Conservation (phyloP, 2,888 invertebrate genomes). For the Campopleginae sp. region DNA sequence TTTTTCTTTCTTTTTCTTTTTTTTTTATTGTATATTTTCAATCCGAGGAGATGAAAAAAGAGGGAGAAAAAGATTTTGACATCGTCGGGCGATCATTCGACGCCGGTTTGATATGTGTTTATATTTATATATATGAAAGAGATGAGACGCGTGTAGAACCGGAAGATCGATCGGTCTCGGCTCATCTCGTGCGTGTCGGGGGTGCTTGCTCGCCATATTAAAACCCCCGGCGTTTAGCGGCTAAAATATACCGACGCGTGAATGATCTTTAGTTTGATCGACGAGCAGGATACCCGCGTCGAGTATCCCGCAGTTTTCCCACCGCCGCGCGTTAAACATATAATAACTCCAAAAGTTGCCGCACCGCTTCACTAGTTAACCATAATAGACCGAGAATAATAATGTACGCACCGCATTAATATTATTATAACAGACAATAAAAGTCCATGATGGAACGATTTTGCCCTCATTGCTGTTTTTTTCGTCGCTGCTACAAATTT, state of each 20-base stretch:
- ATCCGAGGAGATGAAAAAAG: too few species aligned
- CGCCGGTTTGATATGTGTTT: background rate
- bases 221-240: slow-evolving; percentile 60
- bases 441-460: slow-evolving; percentile 39
- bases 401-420: slow-evolving; percentile 42
- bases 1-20: too few species aligned
- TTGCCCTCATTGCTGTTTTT: background rate
- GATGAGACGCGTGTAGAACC: slow-evolving; percentile 48
- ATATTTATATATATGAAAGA: slow-evolving; percentile 4
- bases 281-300: slow-evolving; percentile 66
- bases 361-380: slow-evolving; percentile 53
- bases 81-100: background rate
- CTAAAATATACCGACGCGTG: slow-evolving; percentile 67
- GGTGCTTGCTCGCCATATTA: slow-evolving; percentile 61
- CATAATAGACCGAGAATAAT: slow-evolving; percentile 33
- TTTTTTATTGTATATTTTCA: too few species aligned
- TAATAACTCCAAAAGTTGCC: slow-evolving; percentile 52
- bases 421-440: slow-evolving; percentile 45
- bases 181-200: slow-evolving; percentile 63
- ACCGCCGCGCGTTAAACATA: slow-evolving; percentile 55
- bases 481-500: background rate
- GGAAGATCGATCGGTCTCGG: slow-evolving; percentile 66
- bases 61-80: background rate
- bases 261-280: slow-evolving; percentile 66
- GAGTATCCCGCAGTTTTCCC: slow-evolving; percentile 66